Evolutionary conservation across 2,888 invertebrate genomes (phyloP).

Genomic region (Acronicta leporina): DNA sequence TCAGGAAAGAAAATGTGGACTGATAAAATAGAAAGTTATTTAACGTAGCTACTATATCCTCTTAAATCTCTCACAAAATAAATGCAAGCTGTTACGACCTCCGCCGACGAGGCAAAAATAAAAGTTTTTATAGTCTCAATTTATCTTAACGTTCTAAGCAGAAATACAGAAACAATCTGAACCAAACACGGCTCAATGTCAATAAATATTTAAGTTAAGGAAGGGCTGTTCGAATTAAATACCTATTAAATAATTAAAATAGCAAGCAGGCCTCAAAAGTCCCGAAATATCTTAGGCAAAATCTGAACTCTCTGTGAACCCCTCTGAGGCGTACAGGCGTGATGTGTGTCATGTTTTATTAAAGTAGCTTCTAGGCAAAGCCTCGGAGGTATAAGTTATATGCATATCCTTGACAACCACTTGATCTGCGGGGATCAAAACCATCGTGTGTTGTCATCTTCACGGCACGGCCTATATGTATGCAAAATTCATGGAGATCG

Average conservation of each 20-base stretch:
- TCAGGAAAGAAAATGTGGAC: slow-evolving; percentile 34
- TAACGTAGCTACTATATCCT: slow-evolving; percentile 45
- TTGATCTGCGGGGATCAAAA: slow-evolving; percentile 44
- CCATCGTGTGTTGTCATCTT: slow-evolving; percentile 33
- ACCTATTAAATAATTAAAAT: no score
- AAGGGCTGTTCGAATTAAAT: no score
- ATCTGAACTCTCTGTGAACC: no score
- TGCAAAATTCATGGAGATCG: slow-evolving; percentile 43
- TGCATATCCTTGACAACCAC: slow-evolving; percentile 30
- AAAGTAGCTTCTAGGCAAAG: slow-evolving; percentile 18
- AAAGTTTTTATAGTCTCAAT: slow-evolving; percentile 72
- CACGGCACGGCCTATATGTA: slow-evolving; percentile 43
- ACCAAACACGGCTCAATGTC: slow-evolving; percentile 61
- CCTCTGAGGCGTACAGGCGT: neutral
- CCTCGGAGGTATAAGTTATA: slow-evolving; percentile 27
- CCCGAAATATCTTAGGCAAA: no score
- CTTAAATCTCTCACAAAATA: slow-evolving; percentile 72
- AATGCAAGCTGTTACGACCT: slow-evolving; percentile 75
- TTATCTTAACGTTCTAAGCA: slow-evolving; percentile 69
- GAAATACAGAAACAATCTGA: slow-evolving; percentile 56
- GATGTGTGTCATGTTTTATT: slow-evolving; percentile 21
- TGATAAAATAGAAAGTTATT: slow-evolving; percentile 39
- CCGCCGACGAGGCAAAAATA: slow-evolving; percentile 61
- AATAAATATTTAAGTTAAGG: no score
- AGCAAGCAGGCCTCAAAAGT: no score